Conservation (phyloP, 2,797 vertebrate genomes). For the Enteromius mattozi region DNA sequence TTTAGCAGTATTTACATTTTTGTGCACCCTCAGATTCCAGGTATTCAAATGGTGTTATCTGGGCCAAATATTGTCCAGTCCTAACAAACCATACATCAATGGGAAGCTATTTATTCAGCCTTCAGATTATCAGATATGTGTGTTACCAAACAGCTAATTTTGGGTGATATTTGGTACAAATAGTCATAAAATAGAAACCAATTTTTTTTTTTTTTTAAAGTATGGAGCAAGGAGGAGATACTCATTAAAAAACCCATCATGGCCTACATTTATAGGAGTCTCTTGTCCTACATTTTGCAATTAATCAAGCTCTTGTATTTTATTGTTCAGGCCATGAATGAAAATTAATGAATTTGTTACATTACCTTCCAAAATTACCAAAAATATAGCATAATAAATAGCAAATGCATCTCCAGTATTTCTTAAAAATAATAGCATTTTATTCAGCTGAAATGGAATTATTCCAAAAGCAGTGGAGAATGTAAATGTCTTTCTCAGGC, state of each 20-base stretch:
- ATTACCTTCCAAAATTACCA: not conserved
- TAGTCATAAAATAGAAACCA: not conserved
- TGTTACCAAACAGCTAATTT: not conserved
- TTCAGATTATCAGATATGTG: too few species aligned
- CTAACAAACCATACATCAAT: too few species aligned
- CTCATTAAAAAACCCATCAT: not conserved
- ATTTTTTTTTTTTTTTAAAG: not conserved
- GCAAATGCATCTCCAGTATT: not conserved
- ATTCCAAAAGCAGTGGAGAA: slow-evolving; percentile 1
- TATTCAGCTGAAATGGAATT: not conserved
- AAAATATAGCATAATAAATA: not conserved
- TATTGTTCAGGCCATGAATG: not conserved
- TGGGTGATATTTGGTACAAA: not conserved
- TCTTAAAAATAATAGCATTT: not conserved
- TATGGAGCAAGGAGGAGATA: not conserved
- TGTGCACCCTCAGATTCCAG: too few species aligned
- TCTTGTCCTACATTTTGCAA: not conserved
- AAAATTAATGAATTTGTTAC: not conserved
- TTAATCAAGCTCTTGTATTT: not conserved
- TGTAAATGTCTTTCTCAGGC: not conserved
- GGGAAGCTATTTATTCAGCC: too few species aligned
- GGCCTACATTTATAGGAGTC: slow-evolving; percentile 1
- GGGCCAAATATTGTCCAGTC: too few species aligned
- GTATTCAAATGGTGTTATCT: too few species aligned
- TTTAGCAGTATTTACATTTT: too few species aligned